phyloP scores from a whole-genome alignment of 2,888 invertebrate species.

The Ctenicera cuprea region DNA sequence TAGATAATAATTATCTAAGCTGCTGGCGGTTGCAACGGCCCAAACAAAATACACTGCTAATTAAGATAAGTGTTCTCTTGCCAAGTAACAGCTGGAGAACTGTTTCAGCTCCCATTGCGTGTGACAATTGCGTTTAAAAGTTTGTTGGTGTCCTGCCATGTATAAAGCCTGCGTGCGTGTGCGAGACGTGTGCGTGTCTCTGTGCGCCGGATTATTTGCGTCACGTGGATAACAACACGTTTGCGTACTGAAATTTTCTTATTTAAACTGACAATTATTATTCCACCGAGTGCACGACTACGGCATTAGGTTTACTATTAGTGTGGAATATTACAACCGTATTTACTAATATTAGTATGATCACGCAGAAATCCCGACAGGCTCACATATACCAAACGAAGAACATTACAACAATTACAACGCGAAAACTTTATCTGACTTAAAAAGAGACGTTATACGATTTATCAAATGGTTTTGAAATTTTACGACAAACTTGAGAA shows the following conservation, averaged over 20 bases:
- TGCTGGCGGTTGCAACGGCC: conserved; percentile 44
- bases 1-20: conserved; percentile 55
- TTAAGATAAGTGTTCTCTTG: conserved; percentile 32
- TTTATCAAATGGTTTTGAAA: too few relatives aligned
- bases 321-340: background rate
- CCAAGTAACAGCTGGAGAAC: conserved; percentile 50
- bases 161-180: conserved; percentile 56
- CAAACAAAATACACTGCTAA: conserved; percentile 41
- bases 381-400: too few relatives aligned
- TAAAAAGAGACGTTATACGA: too few relatives aligned
- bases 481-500: too few relatives aligned
- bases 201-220: conserved; percentile 46
- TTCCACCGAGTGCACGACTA: conserved; percentile 34
- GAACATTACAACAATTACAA: too few relatives aligned
- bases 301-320: conserved; percentile 34
- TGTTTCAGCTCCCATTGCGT: conserved; percentile 54
- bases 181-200: conserved; percentile 55
- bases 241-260: conserved; percentile 52
- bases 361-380: too few relatives aligned
- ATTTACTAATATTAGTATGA: too few relatives aligned
- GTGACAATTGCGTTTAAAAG: conserved; percentile 59
- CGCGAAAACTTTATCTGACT: too few relatives aligned
- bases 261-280: conserved; percentile 49
- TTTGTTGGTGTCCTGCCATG: conserved; percentile 58
- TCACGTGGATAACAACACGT: conserved; percentile 54